Evolutionary conservation across 2,888 invertebrate species (phyloP).

Genomic region (Amblyjoppa fuscipennis): DNA sequence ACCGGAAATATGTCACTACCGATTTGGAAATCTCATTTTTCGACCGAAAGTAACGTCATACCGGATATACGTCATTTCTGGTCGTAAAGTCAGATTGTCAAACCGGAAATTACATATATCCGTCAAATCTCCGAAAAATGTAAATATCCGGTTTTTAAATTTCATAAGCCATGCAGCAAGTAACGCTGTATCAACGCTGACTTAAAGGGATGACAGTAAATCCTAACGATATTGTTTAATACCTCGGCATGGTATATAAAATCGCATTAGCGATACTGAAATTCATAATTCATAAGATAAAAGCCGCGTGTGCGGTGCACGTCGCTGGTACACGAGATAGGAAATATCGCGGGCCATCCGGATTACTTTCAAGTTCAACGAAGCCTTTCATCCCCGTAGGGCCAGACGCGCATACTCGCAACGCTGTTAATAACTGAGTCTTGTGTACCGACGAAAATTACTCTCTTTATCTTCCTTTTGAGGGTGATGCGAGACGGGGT

Average conservation of each 20-base stretch:
- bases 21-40: no score
- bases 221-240: background rate
- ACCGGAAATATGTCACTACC: no score
- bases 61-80: no score
- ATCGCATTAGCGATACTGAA: conserved; percentile 45
- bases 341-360: conserved; percentile 32
- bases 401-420: conserved; percentile 45
- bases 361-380: conserved; percentile 68
- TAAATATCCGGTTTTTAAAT: background rate
- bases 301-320: conserved; percentile 8
- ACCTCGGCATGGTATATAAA: conserved; percentile 1
- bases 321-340: conserved; percentile 9
- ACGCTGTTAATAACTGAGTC: conserved; percentile 78
- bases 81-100: no score
- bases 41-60: no score
- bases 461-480: conserved; percentile 76
- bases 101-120: background rate
- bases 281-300: conserved; percentile 39
- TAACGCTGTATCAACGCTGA: background rate
- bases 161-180: background rate
- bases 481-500: conserved; percentile 49
- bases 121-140: background rate
- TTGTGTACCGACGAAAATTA: conserved; percentile 80
- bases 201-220: background rate
- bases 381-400: conserved; percentile 60